Percentiles rank a stretch among this genome's conserved stretches.
These are phyloP conservation scores for Eulemur macaco DNA, from an alignment of 2,113 vertebrate genomes.

Conservation along the genomic window DNA sequence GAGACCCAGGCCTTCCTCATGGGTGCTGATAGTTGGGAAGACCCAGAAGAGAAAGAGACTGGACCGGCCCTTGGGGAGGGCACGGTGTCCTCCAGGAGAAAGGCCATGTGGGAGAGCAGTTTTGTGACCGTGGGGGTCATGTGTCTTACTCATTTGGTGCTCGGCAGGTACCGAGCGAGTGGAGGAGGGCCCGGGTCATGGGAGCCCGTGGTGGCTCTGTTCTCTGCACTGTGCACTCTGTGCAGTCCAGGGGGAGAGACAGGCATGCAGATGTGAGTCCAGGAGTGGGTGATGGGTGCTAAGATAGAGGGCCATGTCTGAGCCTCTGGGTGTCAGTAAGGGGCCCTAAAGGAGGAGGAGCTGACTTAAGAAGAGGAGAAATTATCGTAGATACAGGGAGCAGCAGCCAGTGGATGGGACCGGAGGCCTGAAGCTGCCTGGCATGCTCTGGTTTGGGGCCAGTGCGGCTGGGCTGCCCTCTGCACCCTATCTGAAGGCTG, in stretches of 20 bases:
- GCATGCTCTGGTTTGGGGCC: neutral
- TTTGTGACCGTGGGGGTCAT: neutral
- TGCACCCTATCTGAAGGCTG: neutral
- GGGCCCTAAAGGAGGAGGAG: neutral
- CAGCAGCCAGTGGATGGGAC: neutral
- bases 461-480: neutral
- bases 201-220: too few species aligned
- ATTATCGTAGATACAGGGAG: neutral
- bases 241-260: neutral
- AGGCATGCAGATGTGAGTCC: too few species aligned
- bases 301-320: fast-evolving
- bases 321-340: neutral
- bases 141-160: neutral
- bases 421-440: neutral
- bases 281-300: neutral
- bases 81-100: neutral
- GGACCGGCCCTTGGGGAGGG: neutral
- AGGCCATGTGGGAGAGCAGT: neutral
- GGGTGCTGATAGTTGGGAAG: neutral
- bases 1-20: neutral
- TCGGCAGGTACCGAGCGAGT: neutral
- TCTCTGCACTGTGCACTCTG: neutral
- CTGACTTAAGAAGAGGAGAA: neutral
- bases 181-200: neutral
- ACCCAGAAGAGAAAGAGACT: neutral